phyloP scores from a whole-genome alignment of 2,113 vertebrate genomes.

The Chaetops frenatus region DNA sequence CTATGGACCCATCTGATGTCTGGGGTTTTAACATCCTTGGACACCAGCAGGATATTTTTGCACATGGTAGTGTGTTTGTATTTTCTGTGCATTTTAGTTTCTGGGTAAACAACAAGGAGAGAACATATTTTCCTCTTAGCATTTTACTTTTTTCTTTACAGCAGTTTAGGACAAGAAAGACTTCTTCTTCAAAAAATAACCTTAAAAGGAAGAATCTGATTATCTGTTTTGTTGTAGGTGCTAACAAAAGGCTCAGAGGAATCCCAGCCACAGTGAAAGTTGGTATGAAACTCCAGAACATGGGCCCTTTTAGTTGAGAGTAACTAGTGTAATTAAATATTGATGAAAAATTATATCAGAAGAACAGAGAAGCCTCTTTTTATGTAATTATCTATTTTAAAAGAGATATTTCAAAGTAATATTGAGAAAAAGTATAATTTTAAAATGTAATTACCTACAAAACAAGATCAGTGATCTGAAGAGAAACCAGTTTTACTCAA shows the following conservation, averaged over 20 bases:
- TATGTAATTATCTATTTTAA: background rate
- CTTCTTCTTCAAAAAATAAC: background rate
- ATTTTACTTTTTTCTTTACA: background rate
- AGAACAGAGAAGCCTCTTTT: background rate
- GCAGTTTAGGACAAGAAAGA: background rate
- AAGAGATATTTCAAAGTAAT: background rate
- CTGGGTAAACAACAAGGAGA: background rate
- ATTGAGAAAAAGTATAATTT: background rate
- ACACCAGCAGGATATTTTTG: background rate
- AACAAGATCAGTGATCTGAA: background rate
- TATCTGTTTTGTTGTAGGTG: background rate
- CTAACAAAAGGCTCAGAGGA: background rate
- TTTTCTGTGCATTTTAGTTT: background rate
- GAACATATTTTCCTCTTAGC: background rate
- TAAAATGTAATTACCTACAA: background rate
- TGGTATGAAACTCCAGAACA: background rate
- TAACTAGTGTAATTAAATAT: background rate
- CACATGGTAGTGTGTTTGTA: background rate
- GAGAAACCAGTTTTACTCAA: background rate
- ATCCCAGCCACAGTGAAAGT: background rate
- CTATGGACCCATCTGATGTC: background rate
- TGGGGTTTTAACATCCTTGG: background rate
- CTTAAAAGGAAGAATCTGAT: background rate
- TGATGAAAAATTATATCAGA: background rate
- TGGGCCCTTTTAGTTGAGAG: background rate